Conservation (phyloP, 2,113 vertebrate genomes). For the Sinocyclocheilus grahami region DNA sequence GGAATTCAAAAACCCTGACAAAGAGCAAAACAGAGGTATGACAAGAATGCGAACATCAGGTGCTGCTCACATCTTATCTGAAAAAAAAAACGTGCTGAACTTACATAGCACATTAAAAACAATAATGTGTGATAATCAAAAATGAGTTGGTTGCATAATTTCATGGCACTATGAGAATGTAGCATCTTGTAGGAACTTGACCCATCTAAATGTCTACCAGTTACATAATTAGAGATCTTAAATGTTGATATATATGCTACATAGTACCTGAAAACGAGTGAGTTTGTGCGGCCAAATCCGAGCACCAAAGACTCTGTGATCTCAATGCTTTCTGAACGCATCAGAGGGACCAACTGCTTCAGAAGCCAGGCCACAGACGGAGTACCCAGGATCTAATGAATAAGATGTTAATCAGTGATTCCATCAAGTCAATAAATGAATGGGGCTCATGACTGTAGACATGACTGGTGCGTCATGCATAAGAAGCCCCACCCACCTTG, state of each 20-base stretch:
- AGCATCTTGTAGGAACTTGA: not conserved
- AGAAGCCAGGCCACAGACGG: slow-evolving; percentile 92
- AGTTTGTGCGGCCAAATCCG: slow-evolving; percentile 96
- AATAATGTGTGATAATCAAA: not conserved
- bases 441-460: not conserved
- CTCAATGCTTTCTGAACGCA: slow-evolving; percentile 97
- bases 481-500: slow-evolving; percentile 77
- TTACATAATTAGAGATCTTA: not conserved
- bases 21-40: not conserved
- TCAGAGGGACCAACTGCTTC: slow-evolving; percentile 95
- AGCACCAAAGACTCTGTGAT: slow-evolving; percentile 96
- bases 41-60: slow-evolving; percentile 19
- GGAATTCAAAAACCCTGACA: slow-evolving; percentile 17
- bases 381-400: slow-evolving; percentile 87
- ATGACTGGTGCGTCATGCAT: not conserved
- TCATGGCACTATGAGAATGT: not conserved
- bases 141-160: not conserved
- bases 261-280: slow-evolving; percentile 92
- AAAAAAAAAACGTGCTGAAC: not conserved
- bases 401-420: slow-evolving; percentile 16
- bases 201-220: not conserved
- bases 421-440: not conserved
- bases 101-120: not conserved
- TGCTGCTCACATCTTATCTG: slow-evolving; percentile 9
- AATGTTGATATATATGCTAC: not conserved